Percentiles rank a stretch among this genome's conserved stretches.
Conservation (phyloP, 2,113 vertebrate species). For the Anolis sagrei region DNA sequence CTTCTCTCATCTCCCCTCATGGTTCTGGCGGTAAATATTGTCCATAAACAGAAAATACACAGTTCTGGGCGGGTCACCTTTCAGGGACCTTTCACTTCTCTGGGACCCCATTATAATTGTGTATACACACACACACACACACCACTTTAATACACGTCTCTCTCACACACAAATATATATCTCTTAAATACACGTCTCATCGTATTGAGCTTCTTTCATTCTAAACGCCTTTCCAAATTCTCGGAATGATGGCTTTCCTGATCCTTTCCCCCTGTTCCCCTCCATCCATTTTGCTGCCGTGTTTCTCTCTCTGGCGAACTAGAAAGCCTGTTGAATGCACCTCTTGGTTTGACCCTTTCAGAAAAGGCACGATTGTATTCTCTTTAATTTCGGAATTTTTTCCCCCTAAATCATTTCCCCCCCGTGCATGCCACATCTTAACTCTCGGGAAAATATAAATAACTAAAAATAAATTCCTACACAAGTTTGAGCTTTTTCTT, state of each 20-base stretch:
- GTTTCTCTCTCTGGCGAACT: too few species aligned
- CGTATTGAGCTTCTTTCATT: neutral
- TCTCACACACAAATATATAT: too few species aligned
- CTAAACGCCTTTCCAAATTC: neutral
- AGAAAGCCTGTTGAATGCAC: neutral
- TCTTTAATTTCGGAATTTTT: too few species aligned
- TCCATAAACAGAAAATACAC: neutral
- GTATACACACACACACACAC: neutral
- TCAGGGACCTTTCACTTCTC: neutral
- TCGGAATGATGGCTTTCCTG: too few species aligned
- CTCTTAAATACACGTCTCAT: neutral
- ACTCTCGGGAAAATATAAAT: too few species aligned
- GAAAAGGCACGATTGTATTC: too few species aligned
- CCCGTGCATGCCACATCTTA: too few species aligned
- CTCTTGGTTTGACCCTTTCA: neutral
- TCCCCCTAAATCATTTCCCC: too few species aligned
- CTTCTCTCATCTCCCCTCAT: too few species aligned
- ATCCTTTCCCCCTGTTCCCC: too few species aligned
- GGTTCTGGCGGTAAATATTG: neutral
- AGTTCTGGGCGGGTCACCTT: accelerated
- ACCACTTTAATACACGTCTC: neutral
- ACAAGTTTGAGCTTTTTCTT: too few species aligned
- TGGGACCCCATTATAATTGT: neutral
- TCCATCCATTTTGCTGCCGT: neutral
- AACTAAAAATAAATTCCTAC: too few species aligned